These are phyloP conservation scores for Argyrosomus regius DNA, from an alignment of 2,797 vertebrate species.

Conservation along the genomic window DNA sequence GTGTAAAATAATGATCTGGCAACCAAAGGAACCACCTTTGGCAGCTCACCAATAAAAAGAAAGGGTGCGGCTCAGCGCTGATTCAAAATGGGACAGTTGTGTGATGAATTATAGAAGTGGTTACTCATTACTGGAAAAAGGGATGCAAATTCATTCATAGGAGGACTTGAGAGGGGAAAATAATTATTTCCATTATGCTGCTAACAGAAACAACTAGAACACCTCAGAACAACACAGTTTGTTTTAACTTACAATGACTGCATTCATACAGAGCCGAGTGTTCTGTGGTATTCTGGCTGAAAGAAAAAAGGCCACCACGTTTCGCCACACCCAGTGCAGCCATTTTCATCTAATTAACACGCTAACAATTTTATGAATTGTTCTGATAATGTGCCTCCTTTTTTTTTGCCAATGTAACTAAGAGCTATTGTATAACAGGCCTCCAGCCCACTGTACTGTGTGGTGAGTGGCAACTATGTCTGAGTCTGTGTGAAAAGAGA, in stretches of 20 bases:
- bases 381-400: conserved; percentile 9
- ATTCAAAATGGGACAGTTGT: conserved; percentile 58
- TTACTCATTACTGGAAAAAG: conserved; percentile 66
- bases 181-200: conserved; percentile 53
- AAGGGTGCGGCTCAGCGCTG: conserved; percentile 66
- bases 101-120: conserved; percentile 70
- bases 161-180: conserved; percentile 38
- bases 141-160: conserved; percentile 54
- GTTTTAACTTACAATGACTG: conserved; percentile 39
- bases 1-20: conserved; percentile 61
- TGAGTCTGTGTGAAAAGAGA: not conserved
- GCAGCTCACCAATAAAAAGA: conserved; percentile 65
- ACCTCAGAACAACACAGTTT: conserved; percentile 20
- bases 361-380: conserved; percentile 35
- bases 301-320: conserved; percentile 10
- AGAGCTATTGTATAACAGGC: not conserved
- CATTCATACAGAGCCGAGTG: conserved; percentile 18
- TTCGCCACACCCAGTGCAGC: conserved; percentile 39
- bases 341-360: conserved; percentile 44
- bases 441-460: conserved; percentile 12
- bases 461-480: not conserved
- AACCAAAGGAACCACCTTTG: conserved; percentile 67
- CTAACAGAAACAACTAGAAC: conserved; percentile 36
- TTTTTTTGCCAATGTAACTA: conserved; percentile 7
- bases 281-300: conserved; percentile 13